Evolutionary conservation across 2,113 vertebrate species (phyloP), one percentile per base, ranked within the genome.

Genomic region (Solea solea): DNA sequence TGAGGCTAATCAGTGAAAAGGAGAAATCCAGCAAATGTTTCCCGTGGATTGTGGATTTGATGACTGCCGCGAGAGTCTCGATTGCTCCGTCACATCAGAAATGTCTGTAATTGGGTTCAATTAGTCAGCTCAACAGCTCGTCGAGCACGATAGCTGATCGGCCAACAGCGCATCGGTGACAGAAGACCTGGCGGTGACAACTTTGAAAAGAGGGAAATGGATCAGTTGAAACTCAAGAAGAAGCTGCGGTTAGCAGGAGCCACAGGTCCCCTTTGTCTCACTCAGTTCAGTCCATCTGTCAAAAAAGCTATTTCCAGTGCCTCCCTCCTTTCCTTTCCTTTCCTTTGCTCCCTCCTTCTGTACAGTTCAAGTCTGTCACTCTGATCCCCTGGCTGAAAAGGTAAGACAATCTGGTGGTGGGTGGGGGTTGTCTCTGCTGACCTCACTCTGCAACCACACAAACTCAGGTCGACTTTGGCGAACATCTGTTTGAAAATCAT

Each of bases 221-320:
- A 48, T 48, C 11, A 11, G 44, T 12, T 45, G 44, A 45, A 45
- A 45, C 44, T 5, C 9, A 45, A 45, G 11, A 34, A 11, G 3
- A 46, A 46, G 13, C 16, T 77, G 84, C 61, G 86, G 80, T 77
- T 69, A 70, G 71, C 34, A 62, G 62, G 21, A 82, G 73, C 73
- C 42, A 3, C 58, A 76, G 52, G 82, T 76, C 62, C 69, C 64
- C 63, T 72, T 57, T 34, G 9, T 77, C 76, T 76, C 72, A 68
- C 69, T 46, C 51, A 64, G 79, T 73, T 84, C n/a, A n/a, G 81
- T 77, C 56, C 55, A 44, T 75, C 61, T 88, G 74, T 74, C 84
- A 82, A 82, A 78, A 86, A 82, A 62, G n/a, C 84, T 87, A 84
- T 87, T 90, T 84, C 65, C 74, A 80, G 75, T 42, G 45, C 58